A percentile compares a stretch with the other conserved stretches of the same genome.
phyloP scores from a whole-genome alignment of 2,888 invertebrate species.

The Perizoma flavofasciatum region DNA sequence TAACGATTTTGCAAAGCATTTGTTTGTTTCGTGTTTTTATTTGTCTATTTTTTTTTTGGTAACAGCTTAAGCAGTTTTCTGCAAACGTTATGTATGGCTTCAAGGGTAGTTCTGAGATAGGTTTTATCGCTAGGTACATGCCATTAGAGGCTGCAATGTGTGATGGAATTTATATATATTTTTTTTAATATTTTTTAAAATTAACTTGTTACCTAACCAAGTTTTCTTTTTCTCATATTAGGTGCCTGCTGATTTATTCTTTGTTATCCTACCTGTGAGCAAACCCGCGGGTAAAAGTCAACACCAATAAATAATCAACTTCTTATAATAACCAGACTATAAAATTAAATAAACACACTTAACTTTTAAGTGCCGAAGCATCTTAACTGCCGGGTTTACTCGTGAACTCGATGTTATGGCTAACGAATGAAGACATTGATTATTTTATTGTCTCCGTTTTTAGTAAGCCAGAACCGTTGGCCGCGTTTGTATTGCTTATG shows the following conservation, averaged over 20 bases:
- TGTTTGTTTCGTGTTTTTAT: no score
- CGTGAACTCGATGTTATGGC: constrained; percentile 3
- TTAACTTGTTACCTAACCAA: no score
- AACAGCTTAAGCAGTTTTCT: no score
- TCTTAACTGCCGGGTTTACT: constrained; percentile 10
- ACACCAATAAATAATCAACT: no score
- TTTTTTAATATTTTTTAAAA: no score
- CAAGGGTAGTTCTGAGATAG: no score
- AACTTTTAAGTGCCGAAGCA: constrained; percentile 23
- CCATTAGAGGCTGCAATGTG: no score
- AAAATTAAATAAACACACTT: constrained; percentile 27
- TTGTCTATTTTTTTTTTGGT: no score
- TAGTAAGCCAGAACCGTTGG: neutral
- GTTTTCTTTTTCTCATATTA: neutral
- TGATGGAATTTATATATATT: no score
- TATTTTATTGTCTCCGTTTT: neutral
- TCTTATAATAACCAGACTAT: constrained; percentile 16
- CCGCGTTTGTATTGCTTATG: neutral
- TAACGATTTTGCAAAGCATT: no score
- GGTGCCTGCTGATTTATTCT: neutral
- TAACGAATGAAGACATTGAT: constrained; percentile 22
- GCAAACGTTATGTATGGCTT: no score
- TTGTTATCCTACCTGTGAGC: neutral
- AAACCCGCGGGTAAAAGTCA: neutral
- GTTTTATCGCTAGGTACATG: no score